Conservation (phyloP, 2,113 vertebrate species). For the Struthio camelus region DNA sequence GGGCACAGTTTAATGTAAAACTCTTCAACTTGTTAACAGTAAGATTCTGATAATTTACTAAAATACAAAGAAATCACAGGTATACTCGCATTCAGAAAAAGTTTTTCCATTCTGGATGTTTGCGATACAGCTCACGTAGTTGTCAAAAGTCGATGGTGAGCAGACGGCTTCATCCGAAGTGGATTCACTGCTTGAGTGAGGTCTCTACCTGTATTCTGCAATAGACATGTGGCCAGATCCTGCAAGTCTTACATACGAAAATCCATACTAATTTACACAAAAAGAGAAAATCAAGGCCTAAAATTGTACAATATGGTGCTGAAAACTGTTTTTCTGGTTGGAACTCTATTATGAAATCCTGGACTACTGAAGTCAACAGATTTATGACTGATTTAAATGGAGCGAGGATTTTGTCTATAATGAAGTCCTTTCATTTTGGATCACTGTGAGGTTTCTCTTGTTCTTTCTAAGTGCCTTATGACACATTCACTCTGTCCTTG, state of each 20-base stretch:
- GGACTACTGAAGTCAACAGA: background rate
- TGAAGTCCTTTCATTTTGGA: constrained; percentile 42
- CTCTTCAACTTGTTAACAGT: background rate
- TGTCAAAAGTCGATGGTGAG: background rate
- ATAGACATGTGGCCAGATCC: background rate
- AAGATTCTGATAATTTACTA: background rate
- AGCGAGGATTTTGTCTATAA: constrained; percentile 21
- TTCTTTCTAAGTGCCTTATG: constrained; percentile 27
- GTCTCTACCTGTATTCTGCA: background rate
- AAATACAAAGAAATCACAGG: background rate
- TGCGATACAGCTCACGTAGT: background rate
- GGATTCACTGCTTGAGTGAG: background rate
- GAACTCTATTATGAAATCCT: constrained; percentile 7
- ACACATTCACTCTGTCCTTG: constrained; percentile 52
- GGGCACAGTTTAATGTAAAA: no score
- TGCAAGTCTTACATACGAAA: background rate
- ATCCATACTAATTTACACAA: background rate
- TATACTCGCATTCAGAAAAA: background rate
- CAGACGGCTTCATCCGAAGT: background rate
- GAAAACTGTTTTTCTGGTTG: background rate
- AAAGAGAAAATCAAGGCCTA: background rate
- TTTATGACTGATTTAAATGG: background rate
- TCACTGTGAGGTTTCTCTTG: constrained; percentile 41
- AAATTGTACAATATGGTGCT: background rate
- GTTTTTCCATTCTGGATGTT: background rate